Evolutionary conservation across 2,797 vertebrate species (phyloP), one percentile per base, ranked within the genome.

Genomic region (Oreonectes daqikongensis): DNA sequence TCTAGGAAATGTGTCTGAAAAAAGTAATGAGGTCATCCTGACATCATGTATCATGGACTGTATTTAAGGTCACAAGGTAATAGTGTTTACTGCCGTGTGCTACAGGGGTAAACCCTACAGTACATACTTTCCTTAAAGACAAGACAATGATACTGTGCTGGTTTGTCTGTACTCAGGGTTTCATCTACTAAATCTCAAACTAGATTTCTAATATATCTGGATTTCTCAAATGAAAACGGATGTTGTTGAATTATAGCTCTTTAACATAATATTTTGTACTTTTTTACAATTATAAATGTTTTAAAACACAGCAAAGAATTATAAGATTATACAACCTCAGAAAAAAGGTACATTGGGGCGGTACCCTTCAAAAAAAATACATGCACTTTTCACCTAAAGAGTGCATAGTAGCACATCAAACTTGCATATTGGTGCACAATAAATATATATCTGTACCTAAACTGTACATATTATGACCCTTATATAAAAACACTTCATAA

Each of bases 11-110:
- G 6, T n/a, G 17, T 42, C 46, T 18, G 35, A 12, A n/a, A 61
- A 38, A 63, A 22, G 15, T 40, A 40, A 40, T 72, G 70, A 72
- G 70, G 17, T 74, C 60, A 28, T 52, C 9, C 15, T 61, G 55
- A 60, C 69, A 55, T 72, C 40, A 26, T 50, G 55, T 18, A 50
- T 12, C 26, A 30, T 38, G 57, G 15, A 24, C 44, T 50, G 30
- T 50, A 53, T 65, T 74, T 65, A 74, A 40, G 46, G 60, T 52
- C 60, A 40, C 22, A 15, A 14, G 20, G 14, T 42, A 50, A 7
- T 38, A 72, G 57, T 24, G n/a, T 15, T 65, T 22, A 53, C 32
- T 4, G 35, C 59, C 50, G 59, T 63, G 32, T 52, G 6, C 1
- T 64, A 46, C 6, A 40, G 30, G 22, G 59, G 38, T 7, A 40